Percentiles rank a stretch among this genome's conserved stretches.
phyloP scores from a whole-genome alignment of 2,113 vertebrate species.

The Nettapus auritus region DNA sequence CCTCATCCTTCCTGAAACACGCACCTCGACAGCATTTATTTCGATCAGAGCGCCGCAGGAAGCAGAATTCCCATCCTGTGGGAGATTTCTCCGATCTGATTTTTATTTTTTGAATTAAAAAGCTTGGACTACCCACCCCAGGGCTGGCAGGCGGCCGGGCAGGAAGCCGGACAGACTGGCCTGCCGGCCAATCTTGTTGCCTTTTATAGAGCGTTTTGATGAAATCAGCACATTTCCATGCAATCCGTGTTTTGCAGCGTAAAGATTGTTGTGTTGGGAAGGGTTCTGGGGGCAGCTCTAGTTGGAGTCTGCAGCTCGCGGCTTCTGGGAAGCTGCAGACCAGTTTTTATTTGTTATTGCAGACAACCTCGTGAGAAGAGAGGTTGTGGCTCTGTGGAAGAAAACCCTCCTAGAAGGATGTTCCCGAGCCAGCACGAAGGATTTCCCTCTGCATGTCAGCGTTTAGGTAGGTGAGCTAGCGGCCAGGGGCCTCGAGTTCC shows the following conservation, averaged over 20 bases:
- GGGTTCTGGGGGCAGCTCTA: not conserved
- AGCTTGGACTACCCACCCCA: slow-evolving; percentile 36
- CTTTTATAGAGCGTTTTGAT: slow-evolving; percentile 51
- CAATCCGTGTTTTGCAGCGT: not conserved
- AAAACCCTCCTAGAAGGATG: not conserved
- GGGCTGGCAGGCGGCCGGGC: slow-evolving; percentile 68
- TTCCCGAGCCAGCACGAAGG: not conserved
- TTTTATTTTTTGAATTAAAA: not conserved
- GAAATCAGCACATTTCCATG: not conserved
- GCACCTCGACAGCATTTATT: not conserved
- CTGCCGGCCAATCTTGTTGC: slow-evolving; percentile 32
- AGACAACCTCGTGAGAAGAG: not conserved
- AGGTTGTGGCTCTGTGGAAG: not conserved
- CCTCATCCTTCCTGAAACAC: not conserved
- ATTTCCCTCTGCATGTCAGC: fast-evolving
- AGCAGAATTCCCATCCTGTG: not conserved
- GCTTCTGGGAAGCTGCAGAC: not conserved
- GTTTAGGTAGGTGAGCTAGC: not conserved
- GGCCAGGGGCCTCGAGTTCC: not conserved
- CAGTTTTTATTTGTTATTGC: not conserved
- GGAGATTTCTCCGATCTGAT: not conserved
- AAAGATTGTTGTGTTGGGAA: not conserved
- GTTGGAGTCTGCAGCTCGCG: not conserved
- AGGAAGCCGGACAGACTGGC: slow-evolving; percentile 69
- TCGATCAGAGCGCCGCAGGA: not conserved